These are phyloP conservation scores for Trachelus iudaicus DNA, from an alignment of 2,888 invertebrate genomes.

Conservation along the genomic window DNA sequence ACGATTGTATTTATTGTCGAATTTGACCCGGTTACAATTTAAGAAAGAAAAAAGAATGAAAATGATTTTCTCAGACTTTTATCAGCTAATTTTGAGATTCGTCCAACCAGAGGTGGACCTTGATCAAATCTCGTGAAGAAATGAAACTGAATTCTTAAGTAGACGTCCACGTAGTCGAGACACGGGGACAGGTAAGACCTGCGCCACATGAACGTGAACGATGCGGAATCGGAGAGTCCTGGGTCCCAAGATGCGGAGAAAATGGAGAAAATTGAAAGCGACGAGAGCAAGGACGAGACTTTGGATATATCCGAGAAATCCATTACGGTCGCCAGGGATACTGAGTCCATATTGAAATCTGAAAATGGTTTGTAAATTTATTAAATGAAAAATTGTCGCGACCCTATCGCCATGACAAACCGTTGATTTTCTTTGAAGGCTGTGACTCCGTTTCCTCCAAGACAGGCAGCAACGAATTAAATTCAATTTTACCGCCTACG, in stretches of 20 bases:
- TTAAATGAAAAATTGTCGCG: not conserved
- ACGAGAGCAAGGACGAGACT: conserved; percentile 7
- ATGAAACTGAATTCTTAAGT: not conserved
- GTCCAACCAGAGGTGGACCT: not conserved
- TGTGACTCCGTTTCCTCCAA: not conserved
- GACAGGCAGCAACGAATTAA: not conserved
- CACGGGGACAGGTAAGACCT: conserved; percentile 10
- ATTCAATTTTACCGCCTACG: conserved; percentile 35
- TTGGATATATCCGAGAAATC: not conserved
- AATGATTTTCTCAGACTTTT: not conserved
- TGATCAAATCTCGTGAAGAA: not conserved
- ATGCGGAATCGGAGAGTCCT: conserved; percentile 35
- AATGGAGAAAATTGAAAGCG: conserved; percentile 29
- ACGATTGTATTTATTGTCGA: not conserved
- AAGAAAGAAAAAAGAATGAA: not conserved
- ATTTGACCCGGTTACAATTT: not conserved
- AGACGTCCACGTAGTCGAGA: not conserved
- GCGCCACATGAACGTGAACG: conserved; percentile 47
- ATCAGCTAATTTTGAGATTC: not conserved
- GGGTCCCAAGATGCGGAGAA: conserved; percentile 29
- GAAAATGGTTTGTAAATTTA: conserved; percentile 1
- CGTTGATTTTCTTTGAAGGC: not conserved
- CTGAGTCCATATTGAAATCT: not conserved
- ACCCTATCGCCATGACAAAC: not conserved
- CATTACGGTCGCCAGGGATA: not conserved